Conservation (phyloP, 2,888 invertebrate species). For the Chrysolina americana region DNA sequence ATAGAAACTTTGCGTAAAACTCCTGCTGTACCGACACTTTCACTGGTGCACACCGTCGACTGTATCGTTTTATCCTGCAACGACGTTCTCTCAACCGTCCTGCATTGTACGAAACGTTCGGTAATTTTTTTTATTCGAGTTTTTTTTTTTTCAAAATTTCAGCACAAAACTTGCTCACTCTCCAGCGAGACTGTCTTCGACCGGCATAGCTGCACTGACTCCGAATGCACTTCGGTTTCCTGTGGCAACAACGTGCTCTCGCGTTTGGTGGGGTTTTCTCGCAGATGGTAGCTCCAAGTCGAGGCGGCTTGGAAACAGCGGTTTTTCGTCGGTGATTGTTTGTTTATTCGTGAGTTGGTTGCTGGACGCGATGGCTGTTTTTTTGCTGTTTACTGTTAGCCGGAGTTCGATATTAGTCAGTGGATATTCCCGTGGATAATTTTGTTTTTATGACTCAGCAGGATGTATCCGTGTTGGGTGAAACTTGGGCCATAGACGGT, state of each 20-base stretch:
- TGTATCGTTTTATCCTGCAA: neutral
- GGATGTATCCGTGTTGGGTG: slow-evolving; percentile 3
- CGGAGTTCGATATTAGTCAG: neutral
- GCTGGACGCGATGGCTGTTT: neutral
- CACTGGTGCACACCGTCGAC: slow-evolving; percentile 19
- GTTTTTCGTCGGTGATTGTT: neutral
- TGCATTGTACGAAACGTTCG: neutral
- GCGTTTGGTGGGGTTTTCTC: slow-evolving; percentile 20
- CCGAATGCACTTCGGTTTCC: slow-evolving; percentile 24
- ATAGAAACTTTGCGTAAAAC: slow-evolving; percentile 11
- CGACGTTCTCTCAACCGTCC: slow-evolving; percentile 8
- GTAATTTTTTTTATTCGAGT: neutral
- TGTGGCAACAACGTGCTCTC: slow-evolving; percentile 15
- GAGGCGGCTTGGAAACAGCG: slow-evolving; percentile 16
- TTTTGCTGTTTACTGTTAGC: neutral
- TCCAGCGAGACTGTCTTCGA: slow-evolving; percentile 22
- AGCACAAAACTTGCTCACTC: slow-evolving; percentile 23
- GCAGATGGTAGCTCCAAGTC: neutral
- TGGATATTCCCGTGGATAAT: neutral
- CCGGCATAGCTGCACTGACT: slow-evolving; percentile 31
- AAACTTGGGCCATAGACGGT: too few relatives aligned
- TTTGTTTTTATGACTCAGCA: neutral
- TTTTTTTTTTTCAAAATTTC: neutral
- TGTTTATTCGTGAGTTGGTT: neutral
- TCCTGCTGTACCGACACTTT: slow-evolving; percentile 19